A percentile compares a stretch with the other conserved stretches of the same genome.
These are phyloP conservation scores for Brachypterus glaber DNA, from an alignment of 2,888 invertebrate genomes.

Conservation along the genomic window DNA sequence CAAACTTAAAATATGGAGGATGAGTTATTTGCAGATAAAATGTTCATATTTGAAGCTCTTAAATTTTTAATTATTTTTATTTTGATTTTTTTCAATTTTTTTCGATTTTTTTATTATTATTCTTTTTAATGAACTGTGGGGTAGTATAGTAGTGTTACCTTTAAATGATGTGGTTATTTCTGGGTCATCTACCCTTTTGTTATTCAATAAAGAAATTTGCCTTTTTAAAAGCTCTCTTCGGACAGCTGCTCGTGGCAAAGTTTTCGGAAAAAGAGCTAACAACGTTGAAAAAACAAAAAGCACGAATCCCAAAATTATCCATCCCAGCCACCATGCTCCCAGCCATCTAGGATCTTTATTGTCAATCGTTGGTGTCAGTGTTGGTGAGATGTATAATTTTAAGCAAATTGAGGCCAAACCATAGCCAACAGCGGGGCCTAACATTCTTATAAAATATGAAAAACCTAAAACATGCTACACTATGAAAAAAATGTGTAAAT, in stretches of 20 bases:
- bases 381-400: constrained; percentile 56
- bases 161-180: constrained; percentile 41
- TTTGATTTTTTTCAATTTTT: too few species aligned
- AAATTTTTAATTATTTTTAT: too few species aligned
- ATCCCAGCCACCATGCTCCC: constrained; percentile 78
- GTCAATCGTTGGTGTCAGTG: constrained; percentile 53
- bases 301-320: constrained; percentile 53
- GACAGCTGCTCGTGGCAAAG: constrained; percentile 55
- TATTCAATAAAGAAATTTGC: constrained; percentile 22
- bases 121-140: too few species aligned
- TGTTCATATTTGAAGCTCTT: too few species aligned
- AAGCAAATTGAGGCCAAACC: constrained; percentile 55
- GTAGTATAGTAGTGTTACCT: too few species aligned
- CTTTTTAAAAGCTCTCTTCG: constrained; percentile 39
- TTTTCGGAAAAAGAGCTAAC: constrained; percentile 59
- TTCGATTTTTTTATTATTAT: too few species aligned
- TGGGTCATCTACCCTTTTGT: constrained; percentile 23
- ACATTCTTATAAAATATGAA: constrained; percentile 56
- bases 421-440: constrained; percentile 62
- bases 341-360: constrained; percentile 66
- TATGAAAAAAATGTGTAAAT: too few species aligned
- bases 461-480: constrained; percentile 42
- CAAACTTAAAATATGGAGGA: constrained; percentile 25
- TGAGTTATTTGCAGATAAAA: too few species aligned
- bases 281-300: constrained; percentile 52